Evolutionary conservation across 2,888 invertebrate genomes (phyloP), one percentile per base, ranked within the genome.

Genomic region (Perizoma affinitatum): DNA sequence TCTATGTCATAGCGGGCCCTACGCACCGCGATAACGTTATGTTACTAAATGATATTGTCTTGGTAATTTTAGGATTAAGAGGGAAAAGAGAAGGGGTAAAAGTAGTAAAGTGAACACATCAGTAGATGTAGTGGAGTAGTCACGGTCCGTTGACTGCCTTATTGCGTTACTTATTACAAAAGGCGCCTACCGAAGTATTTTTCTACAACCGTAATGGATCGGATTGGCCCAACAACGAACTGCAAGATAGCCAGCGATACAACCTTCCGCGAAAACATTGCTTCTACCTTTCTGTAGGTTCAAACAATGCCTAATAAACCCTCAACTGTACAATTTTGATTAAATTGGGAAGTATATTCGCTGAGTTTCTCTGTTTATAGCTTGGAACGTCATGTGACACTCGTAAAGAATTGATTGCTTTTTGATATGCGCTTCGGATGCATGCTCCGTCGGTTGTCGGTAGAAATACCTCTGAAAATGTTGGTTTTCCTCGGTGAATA

Each of bases 131-230:
- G 44, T 33, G 54, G 41, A 51, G 38, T 6, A 34, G 57, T 46
- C 48, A 58, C 49, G 51, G 60, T 48, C 55, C 55, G 58, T 58
- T 58, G 64, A 54, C 54, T 54, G 36, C 49, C 50, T 63, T 56
- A 63, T 63, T 58, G 52, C 59, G 53, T 60, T 63, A 50, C 55
- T 59, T 63, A 60, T 54, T 47, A 53, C 34, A 47, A 44, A n/a
- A 42, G 41, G 53, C 53, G 49, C 10, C 59, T 54, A 38, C 10
- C 57, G 51, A 52, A 10, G 52, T 48, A 33, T 54, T 45, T 36
- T 52, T 47, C 47, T 33, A 38, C 56, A 43, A 7, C 10, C 22
- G 42, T 54, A 50, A 58, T 46, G 58, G 10, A 46, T 42, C 42
- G 42, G n/a, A n/a, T 42, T 9, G 42, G 42, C 42, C 9, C 4